Evolutionary conservation across 2,797 vertebrate genomes (phyloP).

Genomic region (Podarcis siculus): DNA sequence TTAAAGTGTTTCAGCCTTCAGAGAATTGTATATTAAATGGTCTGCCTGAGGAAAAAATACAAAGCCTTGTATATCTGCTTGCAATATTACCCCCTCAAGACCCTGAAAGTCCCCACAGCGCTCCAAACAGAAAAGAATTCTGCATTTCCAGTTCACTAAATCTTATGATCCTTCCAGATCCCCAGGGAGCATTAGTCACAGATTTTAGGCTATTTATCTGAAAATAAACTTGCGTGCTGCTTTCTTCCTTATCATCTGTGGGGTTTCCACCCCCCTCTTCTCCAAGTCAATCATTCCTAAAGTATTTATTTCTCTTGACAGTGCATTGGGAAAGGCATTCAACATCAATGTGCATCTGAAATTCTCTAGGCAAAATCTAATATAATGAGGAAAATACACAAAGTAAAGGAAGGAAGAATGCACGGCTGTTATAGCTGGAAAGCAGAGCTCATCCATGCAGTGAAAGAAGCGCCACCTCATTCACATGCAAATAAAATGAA

Average conservation of each 20-base stretch:
- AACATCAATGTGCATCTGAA: conserved; percentile 37
- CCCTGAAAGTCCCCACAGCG: background rate
- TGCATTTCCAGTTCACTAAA: conserved; percentile 13
- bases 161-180: conserved; percentile 34
- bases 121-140: conserved; percentile 2
- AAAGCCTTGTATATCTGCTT: background rate
- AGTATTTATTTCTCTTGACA: conserved; percentile 50
- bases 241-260: conserved; percentile 37
- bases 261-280: background rate
- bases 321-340: conserved; percentile 44
- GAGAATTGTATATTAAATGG: conserved; percentile 21
- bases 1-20: conserved; percentile 11
- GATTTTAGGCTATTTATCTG: conserved; percentile 47
- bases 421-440: background rate
- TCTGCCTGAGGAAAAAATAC: conserved; percentile 26
- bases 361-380: conserved; percentile 50
- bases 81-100: conserved; percentile 1
- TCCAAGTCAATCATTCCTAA: conserved; percentile 32
- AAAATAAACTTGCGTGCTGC: conserved; percentile 40
- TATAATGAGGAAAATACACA: conserved; percentile 34
- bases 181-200: conserved; percentile 15
- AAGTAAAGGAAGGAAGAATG: conserved; percentile 20
- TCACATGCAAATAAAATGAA: background rate
- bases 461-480: background rate
- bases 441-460: background rate